Evolutionary conservation across 2,113 vertebrate species (phyloP), one percentile per base, ranked within the genome.

Genomic region (Oncorhynchus keta): DNA sequence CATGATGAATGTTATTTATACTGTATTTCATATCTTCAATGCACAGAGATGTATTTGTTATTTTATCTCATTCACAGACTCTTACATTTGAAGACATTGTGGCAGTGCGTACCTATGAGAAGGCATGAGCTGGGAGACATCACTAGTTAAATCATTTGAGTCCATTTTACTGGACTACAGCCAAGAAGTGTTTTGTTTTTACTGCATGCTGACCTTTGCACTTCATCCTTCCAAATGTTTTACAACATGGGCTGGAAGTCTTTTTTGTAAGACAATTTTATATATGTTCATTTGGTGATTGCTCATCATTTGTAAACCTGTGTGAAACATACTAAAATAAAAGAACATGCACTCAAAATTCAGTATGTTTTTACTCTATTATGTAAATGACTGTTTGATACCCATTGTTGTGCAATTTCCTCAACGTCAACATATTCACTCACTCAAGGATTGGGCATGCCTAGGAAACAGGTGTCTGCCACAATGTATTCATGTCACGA

Each of bases 101-200:
- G 74, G 93, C 97, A 57, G 94, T 97, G 81, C 95, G 96, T n/a
- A 95, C 93, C 81, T 98, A 97, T 74, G 96, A 97, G 90, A 98
- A 97, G 89, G 95, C 95, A 5, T 97, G 94, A 92, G 76, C 3
- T 74, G 32, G 61, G 69, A 59, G 75, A 61, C 77, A 45, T 70
- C 79, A 0, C 71, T 57, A 26, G 28, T 30, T 30, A 26, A 4
- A 2, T 9, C 4, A 22, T 78, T 24, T 78, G 69, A 55, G 72
- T 81, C 78, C 76, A 67, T 49, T 84, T 79, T 72, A 79, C 68
- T 78, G 83, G 84, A 79, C 83, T 74, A 26, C 76, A 66, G 65
- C 75, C 81, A 76, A 28, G 51, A 78, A 84, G 74, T 80, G 83
- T 81, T 64, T 71, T 65, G 76, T 86, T 75, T 83, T 79, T 82